Evolutionary conservation across 2,888 invertebrate genomes (phyloP), one percentile per base, ranked within the genome.

Genomic region (Monochamus alternatus): DNA sequence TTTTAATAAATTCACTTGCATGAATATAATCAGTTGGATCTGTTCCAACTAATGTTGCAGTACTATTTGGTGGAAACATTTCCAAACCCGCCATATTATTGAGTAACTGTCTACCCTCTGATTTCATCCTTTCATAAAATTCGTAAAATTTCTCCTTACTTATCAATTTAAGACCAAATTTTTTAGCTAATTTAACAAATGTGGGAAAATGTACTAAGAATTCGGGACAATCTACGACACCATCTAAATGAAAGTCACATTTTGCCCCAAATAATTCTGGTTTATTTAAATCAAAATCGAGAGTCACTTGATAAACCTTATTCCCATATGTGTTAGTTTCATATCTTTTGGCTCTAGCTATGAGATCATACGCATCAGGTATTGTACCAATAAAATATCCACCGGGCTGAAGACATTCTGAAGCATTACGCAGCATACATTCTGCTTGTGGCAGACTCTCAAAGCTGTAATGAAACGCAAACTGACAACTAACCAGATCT

Each of bases 381-480:
- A 98, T 95, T 9, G 98, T 99, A 14, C 98, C 99, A 87, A 99
- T 95, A 86, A 99, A 99, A 87, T 93, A 97, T 2, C 99, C 99
- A 75, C 97, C 98, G 0, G 95, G 93, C 82, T 92, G 92, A 30
- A 99, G 90, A 87, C 95, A 95, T 87, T 98, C 98, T 7, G 97
- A 94, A 8, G 96, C 96, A 90, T 99, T 99, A 76, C 92, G 92
- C 7, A 99, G 90, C 97, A 99, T 97, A 86, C 94, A 94, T 86
- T 96, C 94, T 0, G 98, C 98, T 90, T 98, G 98, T 4, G 91
- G 89, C 76, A 97, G 89, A 75, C 95, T 95, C 89, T 98, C 97
- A 89, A 98, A 98, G 85, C 96, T 94, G 87, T 99, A 99, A 90
- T 99, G 99, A 87, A 99, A 95, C 31, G 98, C 97, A 92, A 99